Percentiles rank a stretch among this genome's conserved stretches.
These are phyloP conservation scores for Nothocercus julius DNA, from an alignment of 2,113 vertebrate species.

Conservation along the genomic window DNA sequence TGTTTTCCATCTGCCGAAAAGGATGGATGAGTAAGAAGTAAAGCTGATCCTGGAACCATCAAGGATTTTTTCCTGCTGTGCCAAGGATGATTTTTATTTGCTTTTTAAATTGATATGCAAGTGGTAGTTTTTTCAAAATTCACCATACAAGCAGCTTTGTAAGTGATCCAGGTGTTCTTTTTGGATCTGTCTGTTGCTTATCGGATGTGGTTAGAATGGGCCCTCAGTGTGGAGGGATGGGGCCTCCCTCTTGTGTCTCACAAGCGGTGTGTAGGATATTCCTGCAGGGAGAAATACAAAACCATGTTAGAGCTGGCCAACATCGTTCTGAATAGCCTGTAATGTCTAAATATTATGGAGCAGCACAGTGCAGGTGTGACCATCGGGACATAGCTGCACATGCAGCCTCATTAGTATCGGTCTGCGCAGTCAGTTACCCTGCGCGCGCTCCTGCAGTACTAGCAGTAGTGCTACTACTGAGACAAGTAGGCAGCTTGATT, in stretches of 20 bases:
- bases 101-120: neutral
- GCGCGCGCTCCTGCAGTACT: accelerated
- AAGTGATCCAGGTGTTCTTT: neutral
- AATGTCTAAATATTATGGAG: accelerated
- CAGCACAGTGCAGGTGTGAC: neutral
- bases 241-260: neutral
- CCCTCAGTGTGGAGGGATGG: neutral
- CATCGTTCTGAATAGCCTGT: neutral
- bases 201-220: neutral
- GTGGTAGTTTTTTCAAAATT: neutral
- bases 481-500: neutral
- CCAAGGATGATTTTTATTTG: neutral
- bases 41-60: neutral
- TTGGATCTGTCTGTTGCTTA: neutral
- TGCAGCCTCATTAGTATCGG: neutral
- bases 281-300: neutral
- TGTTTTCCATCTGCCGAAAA: neutral
- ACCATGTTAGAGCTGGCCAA: neutral
- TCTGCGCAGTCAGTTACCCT: neutral
- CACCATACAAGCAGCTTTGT: neutral
- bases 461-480: neutral
- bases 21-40: accelerated
- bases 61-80: neutral
- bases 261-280: neutral
- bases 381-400: neutral